phyloP scores from a whole-genome alignment of 1,140 invertebrate species.

The Chlorops oryzae region DNA sequence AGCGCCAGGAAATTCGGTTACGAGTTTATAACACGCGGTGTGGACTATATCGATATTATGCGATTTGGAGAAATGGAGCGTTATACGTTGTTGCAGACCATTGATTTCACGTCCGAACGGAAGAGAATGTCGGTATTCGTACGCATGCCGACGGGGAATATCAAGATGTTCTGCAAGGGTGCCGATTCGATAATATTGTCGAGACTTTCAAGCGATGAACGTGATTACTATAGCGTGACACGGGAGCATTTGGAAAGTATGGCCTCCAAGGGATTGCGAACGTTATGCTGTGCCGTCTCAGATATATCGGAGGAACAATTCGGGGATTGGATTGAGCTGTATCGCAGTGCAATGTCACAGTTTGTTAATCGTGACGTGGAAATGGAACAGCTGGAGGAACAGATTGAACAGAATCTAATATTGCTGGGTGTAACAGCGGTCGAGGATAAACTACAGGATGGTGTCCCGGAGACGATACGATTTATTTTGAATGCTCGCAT shows the following conservation, averaged over 20 bases:
- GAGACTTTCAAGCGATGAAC: slow-evolving; percentile 56
- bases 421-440: slow-evolving; percentile 91
- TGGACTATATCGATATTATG: slow-evolving; percentile 69
- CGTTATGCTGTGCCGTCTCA: slow-evolving; percentile 80
- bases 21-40: slow-evolving; percentile 84
- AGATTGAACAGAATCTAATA: slow-evolving; percentile 77
- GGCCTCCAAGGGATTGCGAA: slow-evolving; percentile 81
- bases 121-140: slow-evolving; percentile 95
- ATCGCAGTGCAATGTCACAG: slow-evolving; percentile 68
- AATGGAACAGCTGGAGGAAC: slow-evolving; percentile 73
- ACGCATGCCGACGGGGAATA: slow-evolving; percentile 66
- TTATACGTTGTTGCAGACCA: slow-evolving; percentile 91
- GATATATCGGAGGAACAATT: slow-evolving; percentile 67
- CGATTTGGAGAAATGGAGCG: slow-evolving; percentile 63
- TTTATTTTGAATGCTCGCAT: slow-evolving; percentile 84
- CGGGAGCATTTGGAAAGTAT: slow-evolving; percentile 87
- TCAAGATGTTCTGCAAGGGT: slow-evolving; percentile 90
- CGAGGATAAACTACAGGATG: slow-evolving; percentile 91
- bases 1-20: slow-evolving; percentile 85
- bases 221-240: slow-evolving; percentile 61
- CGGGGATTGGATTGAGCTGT: slow-evolving; percentile 74
- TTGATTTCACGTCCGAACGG: slow-evolving; percentile 91
- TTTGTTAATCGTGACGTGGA: slow-evolving; percentile 72
- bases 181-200: slow-evolving; percentile 84
- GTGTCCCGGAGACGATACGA: slow-evolving; percentile 90